Evolutionary conservation across 2,888 invertebrate genomes (phyloP).

Genomic region (Eupithecia tripunctaria): DNA sequence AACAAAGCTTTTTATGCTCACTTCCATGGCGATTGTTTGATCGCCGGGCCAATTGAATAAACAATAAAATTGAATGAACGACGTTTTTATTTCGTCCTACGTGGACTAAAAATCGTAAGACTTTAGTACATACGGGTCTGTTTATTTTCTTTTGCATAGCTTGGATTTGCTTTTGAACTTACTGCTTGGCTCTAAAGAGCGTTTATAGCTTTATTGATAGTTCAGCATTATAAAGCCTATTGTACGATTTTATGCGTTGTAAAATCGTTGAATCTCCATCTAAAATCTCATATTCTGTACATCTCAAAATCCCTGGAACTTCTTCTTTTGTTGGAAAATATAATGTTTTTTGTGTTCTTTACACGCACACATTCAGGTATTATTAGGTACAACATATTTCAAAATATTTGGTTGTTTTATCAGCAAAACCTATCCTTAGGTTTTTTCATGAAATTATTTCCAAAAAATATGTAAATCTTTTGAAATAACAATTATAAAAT

Average conservation of each 20-base stretch:
- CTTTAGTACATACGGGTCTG: not conserved
- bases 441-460: too few species aligned
- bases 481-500: too few species aligned
- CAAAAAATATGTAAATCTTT: too few species aligned
- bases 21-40: slow-evolving; percentile 19
- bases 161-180: too few species aligned
- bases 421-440: too few species aligned
- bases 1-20: slow-evolving; percentile 23
- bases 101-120: not conserved
- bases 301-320: not conserved
- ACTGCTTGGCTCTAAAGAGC: not conserved
- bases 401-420: too few species aligned
- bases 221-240: not conserved
- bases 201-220: not conserved
- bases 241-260: not conserved
- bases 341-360: too few species aligned
- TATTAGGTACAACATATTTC: too few species aligned
- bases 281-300: not conserved
- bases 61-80: slow-evolving; percentile 5
- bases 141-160: slow-evolving; percentile 8
- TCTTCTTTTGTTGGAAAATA: too few species aligned
- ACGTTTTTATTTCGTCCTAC: not conserved
- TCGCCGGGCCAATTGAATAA: slow-evolving; percentile 16
- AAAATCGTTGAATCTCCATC: not conserved
- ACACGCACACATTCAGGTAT: too few species aligned